Evolutionary conservation across 2,113 vertebrate species (phyloP).

Genomic region (Pangasianodon gigas): DNA sequence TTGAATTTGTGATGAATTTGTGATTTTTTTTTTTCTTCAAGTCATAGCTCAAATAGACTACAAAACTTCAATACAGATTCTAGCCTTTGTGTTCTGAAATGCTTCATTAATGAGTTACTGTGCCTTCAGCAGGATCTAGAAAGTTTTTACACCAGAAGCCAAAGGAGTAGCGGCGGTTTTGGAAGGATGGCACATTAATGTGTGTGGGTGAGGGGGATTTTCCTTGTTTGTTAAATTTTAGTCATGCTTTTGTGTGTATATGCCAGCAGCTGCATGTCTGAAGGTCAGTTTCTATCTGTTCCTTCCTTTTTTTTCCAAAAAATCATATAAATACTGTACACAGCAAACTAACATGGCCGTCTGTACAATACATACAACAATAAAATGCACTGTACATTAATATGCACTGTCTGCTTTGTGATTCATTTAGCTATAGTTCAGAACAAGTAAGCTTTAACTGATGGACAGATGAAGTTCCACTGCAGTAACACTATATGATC

Average conservation of each 20-base stretch:
- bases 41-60: neutral
- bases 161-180: neutral
- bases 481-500: neutral
- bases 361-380: neutral
- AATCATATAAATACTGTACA: neutral
- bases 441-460: neutral
- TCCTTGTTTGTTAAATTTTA: neutral
- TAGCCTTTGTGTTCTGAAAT: neutral
- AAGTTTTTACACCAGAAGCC: neutral
- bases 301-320: neutral
- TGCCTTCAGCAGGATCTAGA: neutral
- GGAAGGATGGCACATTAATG: too few species aligned
- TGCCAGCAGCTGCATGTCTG: neutral
- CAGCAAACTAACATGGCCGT: neutral
- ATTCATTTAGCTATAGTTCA: neutral
- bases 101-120: neutral
- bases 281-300: neutral
- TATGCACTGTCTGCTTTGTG: neutral
- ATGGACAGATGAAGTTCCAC: neutral
- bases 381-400: neutral
- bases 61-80: neutral
- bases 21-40: neutral
- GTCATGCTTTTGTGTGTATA: neutral
- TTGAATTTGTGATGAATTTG: conserved; percentile 25
- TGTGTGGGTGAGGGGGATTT: neutral